Evolutionary conservation across 2,888 invertebrate species (phyloP).

Genomic region (Diogma glabrata): DNA sequence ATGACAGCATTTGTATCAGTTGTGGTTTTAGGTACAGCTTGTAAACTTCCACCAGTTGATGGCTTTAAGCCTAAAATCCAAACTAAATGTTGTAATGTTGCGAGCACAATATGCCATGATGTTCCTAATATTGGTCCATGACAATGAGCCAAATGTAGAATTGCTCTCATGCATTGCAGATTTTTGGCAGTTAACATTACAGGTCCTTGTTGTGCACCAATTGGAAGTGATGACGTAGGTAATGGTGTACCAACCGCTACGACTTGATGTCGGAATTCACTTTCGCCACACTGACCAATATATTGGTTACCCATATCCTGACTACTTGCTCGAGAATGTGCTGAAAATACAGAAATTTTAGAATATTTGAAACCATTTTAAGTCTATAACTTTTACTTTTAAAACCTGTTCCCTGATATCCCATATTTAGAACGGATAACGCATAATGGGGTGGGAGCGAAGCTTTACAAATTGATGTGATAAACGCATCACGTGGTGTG

Average conservation of each 20-base stretch:
- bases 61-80: conserved; percentile 96
- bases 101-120: conserved; percentile 92
- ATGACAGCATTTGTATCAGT: conserved; percentile 73
- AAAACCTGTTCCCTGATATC: conserved; percentile 42
- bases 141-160: conserved; percentile 79
- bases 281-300: conserved; percentile 42
- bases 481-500: conserved; percentile 83
- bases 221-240: conserved; percentile 69
- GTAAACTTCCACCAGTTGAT: conserved; percentile 85
- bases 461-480: conserved; percentile 90
- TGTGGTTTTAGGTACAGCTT: conserved; percentile 59
- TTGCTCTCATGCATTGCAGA: conserved; percentile 88
- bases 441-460: conserved; percentile 93
- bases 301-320: conserved; percentile 43
- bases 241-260: conserved; percentile 94
- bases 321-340: conserved; percentile 38
- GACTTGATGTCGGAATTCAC: conserved; percentile 80
- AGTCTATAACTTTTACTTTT: conserved; percentile 27
- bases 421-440: conserved; percentile 66
- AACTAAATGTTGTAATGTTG: conserved; percentile 81
- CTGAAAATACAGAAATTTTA: too few species aligned
- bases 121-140: conserved; percentile 86
- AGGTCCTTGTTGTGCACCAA: conserved; percentile 45
- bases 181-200: conserved; percentile 98
- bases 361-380: conserved; percentile 9